Base-by-base conservation (phyloP, 2,797 vertebrate genomes). In the Hephaestus fuliginosus region DNA sequence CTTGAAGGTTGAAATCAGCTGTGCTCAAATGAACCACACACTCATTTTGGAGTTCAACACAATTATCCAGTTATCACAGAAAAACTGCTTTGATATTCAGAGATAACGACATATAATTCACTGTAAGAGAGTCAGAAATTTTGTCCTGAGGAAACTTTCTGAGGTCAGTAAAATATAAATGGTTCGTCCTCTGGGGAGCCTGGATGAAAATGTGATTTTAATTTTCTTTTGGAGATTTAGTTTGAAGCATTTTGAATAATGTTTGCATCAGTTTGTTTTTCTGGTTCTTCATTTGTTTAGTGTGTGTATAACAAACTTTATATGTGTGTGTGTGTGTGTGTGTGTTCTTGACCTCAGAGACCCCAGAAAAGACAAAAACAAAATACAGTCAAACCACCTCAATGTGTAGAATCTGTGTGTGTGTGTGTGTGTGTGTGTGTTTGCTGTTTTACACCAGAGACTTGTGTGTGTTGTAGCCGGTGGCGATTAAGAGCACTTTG, bases 401-500 rank as follows among this genome's bases (percentile, higher is more conserved):
- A 25, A 2, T 39, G 44, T 49, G 55, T 70, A 69, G 39, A 55
- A 18, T 48, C 39, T 49, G 11, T 33, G 4, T 33, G 0, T 74
- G 11, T 43, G 2, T 61, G 22, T 60, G 14, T 53, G 25, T 63
- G 2, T 39, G 41, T 36, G 20, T 56, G 22, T 48, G 57, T 48
- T 46, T 65, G 62, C 73, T 44, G 67, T 44, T 66, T 67, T 71
- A 78, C 66, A 65, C 75, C 61, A 57, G 60, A 85, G 74, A 72
- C n/a, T 52, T 73, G 36, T 20, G 13, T 49, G 25, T 57, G 41
- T 61, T 70, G 2, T 60, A 55, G 64, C 76, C 60, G 6, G 9
- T 74, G 73, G 80, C 76, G 4, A 76, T 80, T 39, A 49, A 56
- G 53, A 70, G 74, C 68, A 76, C 58, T 67, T 11, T 82, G 73